Evolutionary conservation across 2,888 invertebrate genomes (phyloP).

Genomic region (Meliscaeva auricollis): DNA sequence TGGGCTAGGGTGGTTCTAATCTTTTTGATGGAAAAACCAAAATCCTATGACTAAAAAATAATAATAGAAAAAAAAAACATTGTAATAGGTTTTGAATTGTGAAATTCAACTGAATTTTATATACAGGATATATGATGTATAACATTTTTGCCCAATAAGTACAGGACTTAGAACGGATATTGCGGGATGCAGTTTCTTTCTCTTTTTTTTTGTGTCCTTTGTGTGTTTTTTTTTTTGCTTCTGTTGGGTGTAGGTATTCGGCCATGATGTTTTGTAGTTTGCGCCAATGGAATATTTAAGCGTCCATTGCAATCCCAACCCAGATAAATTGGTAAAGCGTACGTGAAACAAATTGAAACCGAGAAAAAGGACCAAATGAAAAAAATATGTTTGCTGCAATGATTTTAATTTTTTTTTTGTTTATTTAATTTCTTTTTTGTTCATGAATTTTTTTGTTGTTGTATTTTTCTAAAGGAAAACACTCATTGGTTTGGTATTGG

Average conservation of each 20-base stretch:
- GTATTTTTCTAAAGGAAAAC: background rate
- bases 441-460: constrained; percentile 30
- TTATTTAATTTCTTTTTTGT: constrained; percentile 2
- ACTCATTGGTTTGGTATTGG: background rate
- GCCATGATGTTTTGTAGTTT: constrained; percentile 45
- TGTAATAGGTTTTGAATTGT: constrained; percentile 52
- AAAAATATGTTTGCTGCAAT: constrained; percentile 18
- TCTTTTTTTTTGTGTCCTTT: background rate
- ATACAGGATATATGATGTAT: constrained; percentile 6
- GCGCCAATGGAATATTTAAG: constrained; percentile 49
- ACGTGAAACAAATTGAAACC: constrained; percentile 61
- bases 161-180: constrained; percentile 58
- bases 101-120: constrained; percentile 47
- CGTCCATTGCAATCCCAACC: constrained; percentile 36
- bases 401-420: constrained; percentile 3
- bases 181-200: constrained; percentile 32
- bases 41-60: constrained; percentile 4
- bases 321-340: constrained; percentile 69
- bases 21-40: constrained; percentile 39
- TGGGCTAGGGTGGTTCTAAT: background rate
- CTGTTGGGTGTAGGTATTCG: constrained; percentile 1
- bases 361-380: constrained; percentile 19
- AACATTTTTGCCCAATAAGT: constrained; percentile 41
- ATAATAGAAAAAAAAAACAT: constrained; percentile 6
- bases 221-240: background rate